Base-by-base conservation (phyloP, 2,797 vertebrate species). In the Urocyon cinereoargenteus region DNA sequence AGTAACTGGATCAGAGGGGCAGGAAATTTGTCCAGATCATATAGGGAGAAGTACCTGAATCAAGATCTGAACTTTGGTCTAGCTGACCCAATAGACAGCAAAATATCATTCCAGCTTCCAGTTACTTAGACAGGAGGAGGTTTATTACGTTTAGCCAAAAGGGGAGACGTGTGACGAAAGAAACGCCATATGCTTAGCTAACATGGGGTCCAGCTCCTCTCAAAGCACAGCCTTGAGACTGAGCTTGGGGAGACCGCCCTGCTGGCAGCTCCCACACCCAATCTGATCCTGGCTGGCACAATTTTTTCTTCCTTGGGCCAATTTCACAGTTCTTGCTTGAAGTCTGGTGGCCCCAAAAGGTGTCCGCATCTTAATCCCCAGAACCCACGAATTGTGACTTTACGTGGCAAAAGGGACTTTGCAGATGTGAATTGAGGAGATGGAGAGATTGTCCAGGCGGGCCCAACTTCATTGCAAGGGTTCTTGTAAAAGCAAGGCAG, bases 391-490 rank as follows among this genome's bases (percentile, higher is more conserved):
- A 26, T 61, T 45, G 45, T 24, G 51, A 28, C 62, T 34, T 93
- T 31, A 19, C 6, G 2, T 4, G 24, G 64, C 16, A 36, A 64
- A 68, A 28, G 22, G 62, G 75, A 5, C 57, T 86, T 40, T 3
- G 11, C 31, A 90, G 84, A 11, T 19, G 79, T 70, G 64, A 53
- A 22, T 10, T 26, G 49, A 28, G 31, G 31, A 59, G 53, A 34
- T 16, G 83, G 26, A 40, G 55, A 73, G 85, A 77, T 34, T 5
- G 28, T 6, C 61, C 61, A 62, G 84, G 51, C 6, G 62, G 70
- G 31, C 26, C 6, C 28, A 2, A 3, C 2, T 16, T 62, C 45
- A 45, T 15, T 62, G 15, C 14, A 1, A 21, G 12, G 0, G 55
- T 53, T n/a, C 64, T 82, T 6, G 0, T 14, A 19, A 36, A 21